Conservation (phyloP, 2,797 vertebrate species). For the Acrossocheilus fasciatus region DNA sequence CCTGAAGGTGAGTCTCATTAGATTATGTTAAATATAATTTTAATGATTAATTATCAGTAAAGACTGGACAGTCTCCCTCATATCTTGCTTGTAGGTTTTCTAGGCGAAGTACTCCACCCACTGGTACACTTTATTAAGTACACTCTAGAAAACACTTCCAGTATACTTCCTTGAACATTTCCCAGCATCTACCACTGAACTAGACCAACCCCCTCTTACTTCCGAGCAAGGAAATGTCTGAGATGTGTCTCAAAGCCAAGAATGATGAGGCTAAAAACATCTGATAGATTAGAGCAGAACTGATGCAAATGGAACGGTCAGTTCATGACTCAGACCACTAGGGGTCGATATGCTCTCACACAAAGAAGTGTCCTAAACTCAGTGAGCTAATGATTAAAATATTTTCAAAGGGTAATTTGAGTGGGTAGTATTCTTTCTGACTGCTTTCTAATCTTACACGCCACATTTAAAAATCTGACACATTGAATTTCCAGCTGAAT, state of each 20-base stretch:
- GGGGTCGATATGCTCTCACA: constrained; percentile 11
- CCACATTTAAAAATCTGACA: background rate
- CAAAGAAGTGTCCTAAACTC: background rate
- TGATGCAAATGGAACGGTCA: background rate
- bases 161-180: background rate
- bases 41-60: background rate
- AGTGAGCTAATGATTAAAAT: background rate
- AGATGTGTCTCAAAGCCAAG: background rate
- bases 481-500: background rate
- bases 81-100: constrained; percentile 13
- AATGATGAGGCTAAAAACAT: background rate
- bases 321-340: background rate
- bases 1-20: constrained; percentile 82
- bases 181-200: background rate
- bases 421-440: background rate
- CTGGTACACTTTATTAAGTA: constrained; percentile 41
- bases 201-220: background rate
- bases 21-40: background rate
- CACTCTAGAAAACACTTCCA: background rate
- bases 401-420: background rate
- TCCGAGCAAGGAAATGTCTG: background rate
- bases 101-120: constrained; percentile 53
- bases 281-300: background rate
- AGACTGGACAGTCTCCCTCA: background rate
- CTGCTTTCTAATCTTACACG: background rate